phyloP scores from a whole-genome alignment of 2,888 invertebrate genomes.

The Epistrophella euchroma region DNA sequence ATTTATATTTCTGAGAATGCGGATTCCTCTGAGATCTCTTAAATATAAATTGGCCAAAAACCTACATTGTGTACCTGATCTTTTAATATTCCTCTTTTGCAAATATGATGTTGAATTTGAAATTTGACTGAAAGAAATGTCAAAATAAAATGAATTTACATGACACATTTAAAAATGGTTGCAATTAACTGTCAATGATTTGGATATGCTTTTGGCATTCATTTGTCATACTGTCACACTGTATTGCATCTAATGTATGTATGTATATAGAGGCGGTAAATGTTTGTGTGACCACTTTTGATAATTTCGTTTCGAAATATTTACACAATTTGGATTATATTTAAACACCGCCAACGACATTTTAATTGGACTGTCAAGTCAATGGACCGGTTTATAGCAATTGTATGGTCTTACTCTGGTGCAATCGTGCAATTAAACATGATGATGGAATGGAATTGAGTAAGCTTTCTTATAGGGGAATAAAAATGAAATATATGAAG shows the following conservation, averaged over 20 bases:
- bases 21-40: no score
- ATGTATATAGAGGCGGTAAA: not conserved
- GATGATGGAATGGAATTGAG: not conserved
- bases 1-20: no score
- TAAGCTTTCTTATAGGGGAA: not conserved
- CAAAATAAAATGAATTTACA: slow-evolving; percentile 42
- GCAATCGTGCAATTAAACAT: slow-evolving; percentile 19
- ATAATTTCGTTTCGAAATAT: slow-evolving; percentile 32
- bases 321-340: slow-evolving; percentile 57
- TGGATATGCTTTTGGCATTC: slow-evolving; percentile 37
- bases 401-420: not conserved
- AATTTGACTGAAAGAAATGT: slow-evolving; percentile 51
- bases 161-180: slow-evolving; percentile 6
- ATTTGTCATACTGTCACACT: slow-evolving; percentile 47
- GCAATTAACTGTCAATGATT: slow-evolving; percentile 35
- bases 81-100: not conserved
- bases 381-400: slow-evolving; percentile 24
- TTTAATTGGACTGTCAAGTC: slow-evolving; percentile 57
- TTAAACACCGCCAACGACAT: slow-evolving; percentile 53
- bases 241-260: not conserved
- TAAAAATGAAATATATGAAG: not conserved
- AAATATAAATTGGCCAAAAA: no score
- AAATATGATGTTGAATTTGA: slow-evolving; percentile 18
- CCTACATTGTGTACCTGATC: no score
- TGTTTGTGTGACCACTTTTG: slow-evolving; percentile 51